A percentile compares a stretch with the other conserved stretches of the same genome.
phyloP scores from a whole-genome alignment of 2,888 invertebrate genomes.

The Drosophila demipolita region DNA sequence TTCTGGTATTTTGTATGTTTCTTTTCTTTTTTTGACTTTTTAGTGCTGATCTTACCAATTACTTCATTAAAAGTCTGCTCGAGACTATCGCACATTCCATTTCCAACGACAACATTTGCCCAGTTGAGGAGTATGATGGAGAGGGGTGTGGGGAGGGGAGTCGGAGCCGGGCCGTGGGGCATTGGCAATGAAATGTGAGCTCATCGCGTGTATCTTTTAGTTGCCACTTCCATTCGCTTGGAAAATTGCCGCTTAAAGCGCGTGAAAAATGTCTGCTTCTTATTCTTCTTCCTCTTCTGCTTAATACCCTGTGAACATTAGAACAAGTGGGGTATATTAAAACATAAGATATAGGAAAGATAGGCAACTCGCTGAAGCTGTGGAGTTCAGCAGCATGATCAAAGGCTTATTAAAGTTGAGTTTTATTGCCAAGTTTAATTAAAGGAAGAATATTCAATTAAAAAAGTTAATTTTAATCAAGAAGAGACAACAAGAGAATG shows the following conservation, averaged over 20 bases:
- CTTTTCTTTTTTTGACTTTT: constrained; percentile 23
- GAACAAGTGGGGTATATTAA: background rate
- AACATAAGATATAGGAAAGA: background rate
- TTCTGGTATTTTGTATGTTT: constrained; percentile 21
- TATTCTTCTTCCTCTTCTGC: constrained; percentile 1
- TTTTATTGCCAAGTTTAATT: no score
- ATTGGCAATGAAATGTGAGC: constrained; percentile 79
- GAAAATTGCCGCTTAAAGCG: constrained; percentile 73
- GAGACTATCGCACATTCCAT: constrained; percentile 36
- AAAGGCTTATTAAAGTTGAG: background rate
- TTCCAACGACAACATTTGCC: constrained; percentile 29
- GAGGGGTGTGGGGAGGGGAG: background rate
- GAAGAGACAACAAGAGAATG: no score
- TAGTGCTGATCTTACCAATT: constrained; percentile 70
- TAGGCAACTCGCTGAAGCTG: background rate
- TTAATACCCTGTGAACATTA: constrained; percentile 7
- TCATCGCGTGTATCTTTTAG: constrained; percentile 62
- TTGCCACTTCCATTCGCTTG: constrained; percentile 63
- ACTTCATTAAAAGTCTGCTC: constrained; percentile 65
- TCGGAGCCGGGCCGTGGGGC: constrained; percentile 8
- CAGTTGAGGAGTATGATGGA: background rate
- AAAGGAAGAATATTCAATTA: no score
- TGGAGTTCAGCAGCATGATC: background rate
- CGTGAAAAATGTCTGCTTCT: constrained; percentile 50
- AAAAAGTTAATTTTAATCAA: no score